Evolutionary conservation across 2,797 vertebrate genomes (phyloP), one percentile per base, ranked within the genome.

Genomic region (Poeciliopsis presidionis): DNA sequence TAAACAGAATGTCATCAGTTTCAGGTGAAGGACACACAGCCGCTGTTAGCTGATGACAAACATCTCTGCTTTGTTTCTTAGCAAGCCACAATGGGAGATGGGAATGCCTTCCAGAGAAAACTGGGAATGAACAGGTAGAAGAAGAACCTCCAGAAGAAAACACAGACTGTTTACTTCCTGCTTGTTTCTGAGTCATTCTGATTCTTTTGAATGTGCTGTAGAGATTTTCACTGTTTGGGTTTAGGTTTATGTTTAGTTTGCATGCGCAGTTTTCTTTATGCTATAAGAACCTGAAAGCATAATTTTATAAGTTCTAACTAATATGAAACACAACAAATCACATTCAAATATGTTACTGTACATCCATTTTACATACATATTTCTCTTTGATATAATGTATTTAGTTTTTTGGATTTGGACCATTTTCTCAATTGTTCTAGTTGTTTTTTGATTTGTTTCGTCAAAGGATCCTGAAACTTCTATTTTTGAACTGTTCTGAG

Each of bases 61-160:
- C 43, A 9, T 77, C n/a, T 33, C 51, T 75, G 43, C 28, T 71
- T 86, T n/a, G 74, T 65, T 71, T 75, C 65, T 71, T 88, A 99
- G 98, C 96, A 98, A 95, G 93, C 98, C 81, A 98, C 97, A 0
- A 96, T 95, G 12, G 97, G 96, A 76, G 98, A 99, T 0, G 96
- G 97, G 6, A 94, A 95, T 22, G 78, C 96, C 71, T 99, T 99
- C 89, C 97, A 99, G 95, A 96, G 91, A 89, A 96, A 95, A 89
- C 89, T 96, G 0, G 97, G 97, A 71, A 76, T 89, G 74, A 96
- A 93, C 84, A 90, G 88, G 74, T 95, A 95, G 93, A 91, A 81
- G 71, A 81, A 51, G 41, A 28, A 67, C 49, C 28, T 57, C 74
- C 12, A 65, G 13, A 39, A 13, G 63, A 67, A 41, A 39, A 67